Conservation (phyloP, 2,888 invertebrate genomes). For the Acleris emargana region DNA sequence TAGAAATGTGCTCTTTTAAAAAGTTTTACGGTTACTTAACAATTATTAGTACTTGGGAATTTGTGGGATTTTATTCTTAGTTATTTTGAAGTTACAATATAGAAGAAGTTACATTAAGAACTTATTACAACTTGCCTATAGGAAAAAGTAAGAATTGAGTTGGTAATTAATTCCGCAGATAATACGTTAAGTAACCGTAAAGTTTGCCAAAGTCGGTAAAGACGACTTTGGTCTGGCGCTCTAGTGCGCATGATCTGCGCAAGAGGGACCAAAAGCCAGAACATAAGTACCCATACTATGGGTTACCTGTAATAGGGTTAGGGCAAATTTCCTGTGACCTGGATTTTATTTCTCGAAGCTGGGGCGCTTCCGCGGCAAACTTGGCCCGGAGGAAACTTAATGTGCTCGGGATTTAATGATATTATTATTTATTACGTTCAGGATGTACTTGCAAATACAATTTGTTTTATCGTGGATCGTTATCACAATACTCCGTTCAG, state of each 20-base stretch:
- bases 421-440: conserved; percentile 34
- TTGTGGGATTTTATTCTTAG: not conserved
- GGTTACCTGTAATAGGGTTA: conserved; percentile 50
- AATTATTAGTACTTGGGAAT: not conserved
- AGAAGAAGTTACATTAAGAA: not conserved
- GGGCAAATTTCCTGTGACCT: conserved; percentile 65
- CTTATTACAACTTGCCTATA: conserved; percentile 1
- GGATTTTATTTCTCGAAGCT: conserved; percentile 56
- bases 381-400: conserved; percentile 28
- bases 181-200: conserved; percentile 43
- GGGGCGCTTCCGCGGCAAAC: conserved; percentile 29
- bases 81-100: not conserved
- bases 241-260: conserved; percentile 75
- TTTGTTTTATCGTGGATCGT: conserved; percentile 9
- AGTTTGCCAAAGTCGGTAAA: conserved; percentile 57
- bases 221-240: conserved; percentile 49
- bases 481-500: not conserved
- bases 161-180: not conserved
- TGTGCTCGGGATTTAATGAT: conserved; percentile 20
- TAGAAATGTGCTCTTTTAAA: conserved; percentile 30
- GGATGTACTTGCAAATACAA: conserved; percentile 16
- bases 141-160: not conserved
- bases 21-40: conserved; percentile 41
- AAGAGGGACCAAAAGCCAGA: conserved; percentile 58
- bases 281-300: conserved; percentile 47